phyloP scores from a whole-genome alignment of 1,140 invertebrate species.

The Meteorus sp. region DNA sequence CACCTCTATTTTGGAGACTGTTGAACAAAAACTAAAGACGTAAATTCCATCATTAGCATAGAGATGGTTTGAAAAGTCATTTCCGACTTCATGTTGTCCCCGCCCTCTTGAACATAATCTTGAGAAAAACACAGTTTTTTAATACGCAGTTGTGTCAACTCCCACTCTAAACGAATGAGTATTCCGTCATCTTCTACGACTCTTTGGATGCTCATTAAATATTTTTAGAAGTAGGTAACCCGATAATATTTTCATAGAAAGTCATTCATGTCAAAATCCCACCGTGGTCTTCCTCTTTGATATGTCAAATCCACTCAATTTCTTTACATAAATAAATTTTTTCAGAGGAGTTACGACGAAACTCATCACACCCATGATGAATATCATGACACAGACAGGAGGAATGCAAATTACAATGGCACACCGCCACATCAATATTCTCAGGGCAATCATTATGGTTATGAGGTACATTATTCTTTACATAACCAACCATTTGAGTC shows the following conservation, averaged over 20 bases:
- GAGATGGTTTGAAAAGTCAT: not conserved
- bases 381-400: slow-evolving; percentile 54
- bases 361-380: slow-evolving; percentile 41
- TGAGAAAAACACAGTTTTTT: too few relatives aligned
- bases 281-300: slow-evolving; percentile 16
- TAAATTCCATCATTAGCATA: not conserved
- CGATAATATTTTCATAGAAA: too few relatives aligned
- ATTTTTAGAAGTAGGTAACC: too few relatives aligned
- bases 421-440: slow-evolving; percentile 50
- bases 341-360: slow-evolving; percentile 52
- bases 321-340: slow-evolving; percentile 28
- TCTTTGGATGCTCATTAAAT: too few relatives aligned
- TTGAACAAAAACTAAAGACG: too few relatives aligned
- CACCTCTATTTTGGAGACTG: too few relatives aligned
- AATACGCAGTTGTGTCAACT: too few relatives aligned
- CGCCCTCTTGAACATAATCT: too few relatives aligned
- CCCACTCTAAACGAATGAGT: too few relatives aligned
- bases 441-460: slow-evolving; percentile 51
- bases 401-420: slow-evolving; percentile 56
- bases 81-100: too few relatives aligned
- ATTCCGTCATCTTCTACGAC: too few relatives aligned
- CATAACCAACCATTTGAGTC: not conserved
- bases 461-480: slow-evolving; percentile 43
- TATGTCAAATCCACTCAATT: slow-evolving; percentile 7
- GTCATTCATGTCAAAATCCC: too few relatives aligned